Conservation (phyloP, 1,140 invertebrate genomes). For the Magallana ariakensis region DNA sequence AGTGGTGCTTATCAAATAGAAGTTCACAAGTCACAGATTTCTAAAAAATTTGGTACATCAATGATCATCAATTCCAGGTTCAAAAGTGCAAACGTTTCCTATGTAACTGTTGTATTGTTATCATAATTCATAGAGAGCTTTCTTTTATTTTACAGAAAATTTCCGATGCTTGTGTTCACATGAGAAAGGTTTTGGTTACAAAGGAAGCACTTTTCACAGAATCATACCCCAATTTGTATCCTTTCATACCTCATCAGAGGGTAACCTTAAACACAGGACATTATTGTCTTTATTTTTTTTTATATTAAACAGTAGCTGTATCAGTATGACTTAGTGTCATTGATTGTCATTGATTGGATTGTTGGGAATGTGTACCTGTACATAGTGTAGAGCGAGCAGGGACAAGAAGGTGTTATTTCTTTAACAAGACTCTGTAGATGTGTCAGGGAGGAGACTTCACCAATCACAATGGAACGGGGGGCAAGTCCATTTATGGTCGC, state of each 20-base stretch:
- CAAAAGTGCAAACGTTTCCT: no score
- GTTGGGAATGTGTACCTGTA: no score
- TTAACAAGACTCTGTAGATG: conserved; percentile 78
- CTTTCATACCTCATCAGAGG: conserved; percentile 29
- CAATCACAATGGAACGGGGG: conserved; percentile 97
- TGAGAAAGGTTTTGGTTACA: conserved; percentile 80
- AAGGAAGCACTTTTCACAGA: conserved; percentile 80
- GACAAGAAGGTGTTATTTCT: neutral
- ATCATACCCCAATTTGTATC: conserved; percentile 81
- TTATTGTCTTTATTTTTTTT: no score
- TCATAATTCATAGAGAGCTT: neutral
- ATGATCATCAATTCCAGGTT: no score
- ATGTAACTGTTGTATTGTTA: neutral
- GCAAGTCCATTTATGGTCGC: conserved; percentile 97
- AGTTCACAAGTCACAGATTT: no score
- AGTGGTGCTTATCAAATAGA: no score
- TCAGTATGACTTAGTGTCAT: no score
- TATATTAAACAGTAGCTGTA: no score
- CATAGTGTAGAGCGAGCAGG: no score
- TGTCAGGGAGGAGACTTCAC: conserved; percentile 98
- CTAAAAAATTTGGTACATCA: no score
- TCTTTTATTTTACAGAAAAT: conserved; percentile 78
- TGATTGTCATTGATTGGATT: no score
- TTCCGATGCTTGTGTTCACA: conserved; percentile 82
- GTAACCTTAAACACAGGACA: no score